Base-by-base conservation (phyloP, 2,888 invertebrate genomes). In the Hetaerina titia region DNA sequence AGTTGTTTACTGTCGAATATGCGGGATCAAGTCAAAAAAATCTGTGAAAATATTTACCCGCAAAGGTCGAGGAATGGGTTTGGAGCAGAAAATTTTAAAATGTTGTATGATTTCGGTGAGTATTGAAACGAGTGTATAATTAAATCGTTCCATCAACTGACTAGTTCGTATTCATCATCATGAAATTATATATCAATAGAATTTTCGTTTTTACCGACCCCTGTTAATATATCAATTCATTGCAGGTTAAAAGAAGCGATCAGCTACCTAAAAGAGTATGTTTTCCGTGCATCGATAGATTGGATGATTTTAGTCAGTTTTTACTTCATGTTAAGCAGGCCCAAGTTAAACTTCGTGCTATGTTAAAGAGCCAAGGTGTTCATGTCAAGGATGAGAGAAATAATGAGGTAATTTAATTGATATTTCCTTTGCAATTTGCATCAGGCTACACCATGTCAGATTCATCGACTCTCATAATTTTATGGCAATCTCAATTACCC, bases 201-300 rank as follows among this genome's bases (percentile, higher is more conserved):
- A 22, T 69, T 15, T 22, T 15, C 45, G 45, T 45, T 8, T 60
- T 60, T 22, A 5, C 9, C 9, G 6, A 11, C 13, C 13, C 0
- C 7, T 13, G 31, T 9, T 31, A 81, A 81, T 31, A n/a, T n/a
- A 81, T 31, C 11, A n/a, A 81, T 25, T n/a, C 9, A 1, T 74
- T n/a, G 6, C 69, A 92, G 92, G 92, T 92, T 13, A 69, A 56
- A 22, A 92, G 69, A 69, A 56, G 56, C 19, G 92, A 92, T 92
- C 92, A 74, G 92, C 56, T 92, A n/a, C 92, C 92, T 11, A 92
- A 69, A 4, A 69, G 92, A 92, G 92, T 92, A 45, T 92, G 92
- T 11, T 92, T 69, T 4, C 64, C 92, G 11, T 92, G 92, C 45
- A 69, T 92, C n/a, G 92, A 92, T 92, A 45, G 92, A 22, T 56